phyloP scores from a whole-genome alignment of 53 echinoderm and acorn worm species.

The Antedon mediterranea region DNA sequence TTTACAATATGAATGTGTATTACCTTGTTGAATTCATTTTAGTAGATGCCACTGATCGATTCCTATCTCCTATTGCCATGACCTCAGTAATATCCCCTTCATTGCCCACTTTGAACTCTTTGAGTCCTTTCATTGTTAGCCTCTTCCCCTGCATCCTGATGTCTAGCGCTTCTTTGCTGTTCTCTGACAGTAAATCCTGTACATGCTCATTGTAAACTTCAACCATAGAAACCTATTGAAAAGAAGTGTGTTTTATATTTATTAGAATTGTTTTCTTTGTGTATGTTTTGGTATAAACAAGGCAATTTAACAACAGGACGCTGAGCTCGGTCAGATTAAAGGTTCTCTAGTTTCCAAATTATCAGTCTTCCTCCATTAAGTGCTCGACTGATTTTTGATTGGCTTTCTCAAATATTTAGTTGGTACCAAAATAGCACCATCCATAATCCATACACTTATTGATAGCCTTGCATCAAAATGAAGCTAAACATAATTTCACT shows the following conservation, averaged over 20 bases:
- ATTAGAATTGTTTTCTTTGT: too few species aligned
- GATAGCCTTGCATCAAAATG: too few species aligned
- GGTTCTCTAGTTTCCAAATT: too few species aligned
- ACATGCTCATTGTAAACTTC: constrained; percentile 96
- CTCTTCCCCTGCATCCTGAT: constrained; percentile 98
- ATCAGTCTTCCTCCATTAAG: too few species aligned
- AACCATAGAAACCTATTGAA: constrained; percentile 71
- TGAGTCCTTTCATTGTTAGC: constrained; percentile 60
- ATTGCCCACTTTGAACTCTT: constrained; percentile 41
- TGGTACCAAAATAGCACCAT: too few species aligned
- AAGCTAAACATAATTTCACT: too few species aligned
- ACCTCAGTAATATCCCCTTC: constrained; percentile 65
- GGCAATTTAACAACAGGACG: too few species aligned
- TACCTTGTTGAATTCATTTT: constrained; percentile 98
- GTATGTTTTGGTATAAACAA: too few species aligned
- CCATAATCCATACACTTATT: too few species aligned
- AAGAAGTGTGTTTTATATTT: neutral
- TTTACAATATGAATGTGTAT: neutral
- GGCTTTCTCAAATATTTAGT: too few species aligned
- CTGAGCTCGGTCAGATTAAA: too few species aligned
- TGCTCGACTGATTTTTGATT: too few species aligned
- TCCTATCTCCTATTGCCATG: constrained; percentile 85
- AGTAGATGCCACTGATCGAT: constrained; percentile 70
- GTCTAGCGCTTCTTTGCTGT: constrained; percentile 45
- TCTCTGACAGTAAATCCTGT: constrained; percentile 48